These are phyloP conservation scores for Heterocephalus glaber DNA, from an alignment of 2,113 vertebrate species.

Conservation along the genomic window DNA sequence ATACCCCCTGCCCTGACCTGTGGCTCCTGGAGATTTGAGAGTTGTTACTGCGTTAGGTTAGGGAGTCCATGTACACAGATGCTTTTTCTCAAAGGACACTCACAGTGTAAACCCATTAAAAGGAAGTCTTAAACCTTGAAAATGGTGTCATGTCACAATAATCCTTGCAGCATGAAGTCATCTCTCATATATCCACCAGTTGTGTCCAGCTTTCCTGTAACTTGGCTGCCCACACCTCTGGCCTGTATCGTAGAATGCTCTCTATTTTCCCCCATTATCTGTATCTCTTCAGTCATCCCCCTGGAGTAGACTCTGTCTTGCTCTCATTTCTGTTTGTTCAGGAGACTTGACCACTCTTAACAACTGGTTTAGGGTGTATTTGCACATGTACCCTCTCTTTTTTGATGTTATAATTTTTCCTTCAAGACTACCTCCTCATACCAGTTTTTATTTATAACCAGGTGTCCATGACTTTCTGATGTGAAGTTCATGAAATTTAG, in stretches of 20 bases:
- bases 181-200: not conserved
- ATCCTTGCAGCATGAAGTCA: not conserved
- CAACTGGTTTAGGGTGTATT: not conserved
- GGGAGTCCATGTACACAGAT: not conserved
- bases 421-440: not conserved
- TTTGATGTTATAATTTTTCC: not conserved
- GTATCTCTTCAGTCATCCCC: not conserved
- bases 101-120: constrained; percentile 21
- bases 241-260: not conserved
- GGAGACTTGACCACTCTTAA: not conserved
- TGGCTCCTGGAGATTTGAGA: not conserved
- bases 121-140: not conserved
- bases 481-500: constrained; percentile 41
- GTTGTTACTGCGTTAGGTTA: not conserved
- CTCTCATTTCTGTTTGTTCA: not conserved
- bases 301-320: not conserved
- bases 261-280: not conserved
- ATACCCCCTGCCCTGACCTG: not conserved
- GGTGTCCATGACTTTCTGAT: not conserved
- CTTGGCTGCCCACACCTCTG: not conserved
- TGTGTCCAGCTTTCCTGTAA: not conserved
- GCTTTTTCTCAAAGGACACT: constrained; percentile 2
- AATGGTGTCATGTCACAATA: not conserved
- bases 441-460: constrained; percentile 15
- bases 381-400: not conserved